Base-by-base conservation (phyloP, 1,140 invertebrate species). In the Cylas formicarius region DNA sequence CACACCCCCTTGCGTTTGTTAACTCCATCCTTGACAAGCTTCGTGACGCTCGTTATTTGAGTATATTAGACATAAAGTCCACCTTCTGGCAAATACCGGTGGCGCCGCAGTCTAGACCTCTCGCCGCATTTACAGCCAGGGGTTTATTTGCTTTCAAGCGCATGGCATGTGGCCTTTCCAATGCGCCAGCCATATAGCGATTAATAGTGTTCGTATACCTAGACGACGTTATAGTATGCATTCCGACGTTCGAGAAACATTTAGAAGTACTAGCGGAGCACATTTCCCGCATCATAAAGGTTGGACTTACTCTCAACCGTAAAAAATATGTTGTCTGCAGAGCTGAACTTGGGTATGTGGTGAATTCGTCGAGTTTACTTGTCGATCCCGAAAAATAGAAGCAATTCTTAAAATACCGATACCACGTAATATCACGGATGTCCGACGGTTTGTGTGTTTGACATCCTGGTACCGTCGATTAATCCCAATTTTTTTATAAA, bases 391-490 rank as follows among this genome's bases (percentile, higher is more conserved):
- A 55, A 7, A 60, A 62, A 26, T 44, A 4, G 5, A 10, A 14
- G 21, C 53, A 0, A 50, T 63, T 9, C 4, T 46, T 10, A 34
- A 58, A 2, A 65, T 56, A 19, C 52, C 53, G 2, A 23, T 26
- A 5, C 66, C 65, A 0, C 40, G 13, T 11, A 66, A 47, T 18
- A 4, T 48, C 0, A 56, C 51, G 2, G 51, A 69, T 32, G 24
- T 71, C 0, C n/a, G n/a, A n/a, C n/a, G n/a, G n/a, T n/a, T n/a
- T n/a, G n/a, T n/a, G n/a, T n/a, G n/a, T n/a, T n/a, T 56, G 13
- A 22, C 10, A 13, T 55, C 57, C 14, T 74, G 66, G 54, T 73
- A 70, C 39, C 52, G 67, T 28, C 52, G 66, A 13, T 74, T 72
- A 44, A 50, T 72, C 7, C 50, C 53, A 22, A 52, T 68, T 28